Percentiles rank a stretch among this genome's conserved stretches.
Evolutionary conservation across 2,797 vertebrate genomes (phyloP).

Genomic region (Sciurus carolinensis): DNA sequence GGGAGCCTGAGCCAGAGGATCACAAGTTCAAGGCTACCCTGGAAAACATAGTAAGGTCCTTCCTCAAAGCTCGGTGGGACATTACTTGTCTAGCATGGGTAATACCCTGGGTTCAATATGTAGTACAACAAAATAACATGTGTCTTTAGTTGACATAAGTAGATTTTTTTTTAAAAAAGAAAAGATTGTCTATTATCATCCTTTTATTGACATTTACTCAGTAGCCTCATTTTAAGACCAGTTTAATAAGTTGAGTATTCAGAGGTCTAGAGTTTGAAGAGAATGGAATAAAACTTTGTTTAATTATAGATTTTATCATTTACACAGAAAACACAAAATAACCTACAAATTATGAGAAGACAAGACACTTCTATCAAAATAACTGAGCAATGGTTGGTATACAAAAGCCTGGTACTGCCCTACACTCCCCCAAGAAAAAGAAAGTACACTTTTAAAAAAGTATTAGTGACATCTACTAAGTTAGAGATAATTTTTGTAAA

Average conservation of each 20-base stretch:
- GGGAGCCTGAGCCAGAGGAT: not conserved
- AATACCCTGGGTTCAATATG: no score
- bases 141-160: not conserved
- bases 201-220: not conserved
- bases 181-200: not conserved
- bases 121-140: not conserved
- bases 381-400: not conserved
- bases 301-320: not conserved
- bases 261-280: not conserved
- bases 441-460: not conserved
- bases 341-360: not conserved
- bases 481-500: not conserved
- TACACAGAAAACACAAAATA: conserved; percentile 10
- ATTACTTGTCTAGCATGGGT: no score
- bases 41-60: no score
- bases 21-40: no score
- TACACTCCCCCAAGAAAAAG: no score
- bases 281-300: not conserved
- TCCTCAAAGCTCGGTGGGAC: no score
- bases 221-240: not conserved
- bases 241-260: not conserved
- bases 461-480: not conserved
- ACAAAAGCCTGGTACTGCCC: not conserved
- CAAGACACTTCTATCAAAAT: not conserved
- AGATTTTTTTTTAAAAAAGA: not conserved